Evolutionary conservation across 2,888 invertebrate genomes (phyloP).

Genomic region (Platycnemis pennipes): DNA sequence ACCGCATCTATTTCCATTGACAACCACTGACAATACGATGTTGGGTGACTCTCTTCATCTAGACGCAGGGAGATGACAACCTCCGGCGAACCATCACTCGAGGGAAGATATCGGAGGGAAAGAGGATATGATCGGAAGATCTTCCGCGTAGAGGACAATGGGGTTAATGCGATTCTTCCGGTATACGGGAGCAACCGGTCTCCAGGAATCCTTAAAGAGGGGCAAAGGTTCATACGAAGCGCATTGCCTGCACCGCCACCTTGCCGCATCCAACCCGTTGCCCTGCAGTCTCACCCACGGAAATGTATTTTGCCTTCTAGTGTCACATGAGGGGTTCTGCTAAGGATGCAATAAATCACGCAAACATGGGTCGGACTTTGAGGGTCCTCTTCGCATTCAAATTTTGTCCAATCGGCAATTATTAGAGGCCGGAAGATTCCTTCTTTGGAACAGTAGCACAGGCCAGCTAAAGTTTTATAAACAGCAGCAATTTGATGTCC

Average conservation of each 20-base stretch:
- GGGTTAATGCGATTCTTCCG: conserved; percentile 36
- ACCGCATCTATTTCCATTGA: neutral
- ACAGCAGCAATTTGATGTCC: too few species aligned
- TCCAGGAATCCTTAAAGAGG: neutral
- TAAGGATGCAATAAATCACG: neutral
- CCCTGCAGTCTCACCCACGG: neutral
- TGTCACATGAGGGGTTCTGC: neutral
- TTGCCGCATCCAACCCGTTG: neutral
- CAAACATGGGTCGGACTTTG: too few species aligned
- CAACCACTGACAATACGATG: neutral
- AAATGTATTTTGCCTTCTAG: neutral
- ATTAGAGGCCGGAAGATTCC: too few species aligned
- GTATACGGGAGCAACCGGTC: conserved; percentile 1
- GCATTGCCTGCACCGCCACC: too few species aligned
- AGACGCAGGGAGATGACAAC: neutral
- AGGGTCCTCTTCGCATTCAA: too few species aligned
- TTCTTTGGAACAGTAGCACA: too few species aligned
- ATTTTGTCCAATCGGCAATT: too few species aligned
- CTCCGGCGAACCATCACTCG: neutral
- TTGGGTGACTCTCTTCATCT: neutral
- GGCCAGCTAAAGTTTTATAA: too few species aligned
- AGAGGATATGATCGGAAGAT: neutral
- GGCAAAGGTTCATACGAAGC: neutral
- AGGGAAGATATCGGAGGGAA: too few species aligned
- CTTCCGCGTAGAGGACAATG: neutral